Evolutionary conservation across 2,797 vertebrate genomes (phyloP).

Genomic region (Holocentrus rufus): DNA sequence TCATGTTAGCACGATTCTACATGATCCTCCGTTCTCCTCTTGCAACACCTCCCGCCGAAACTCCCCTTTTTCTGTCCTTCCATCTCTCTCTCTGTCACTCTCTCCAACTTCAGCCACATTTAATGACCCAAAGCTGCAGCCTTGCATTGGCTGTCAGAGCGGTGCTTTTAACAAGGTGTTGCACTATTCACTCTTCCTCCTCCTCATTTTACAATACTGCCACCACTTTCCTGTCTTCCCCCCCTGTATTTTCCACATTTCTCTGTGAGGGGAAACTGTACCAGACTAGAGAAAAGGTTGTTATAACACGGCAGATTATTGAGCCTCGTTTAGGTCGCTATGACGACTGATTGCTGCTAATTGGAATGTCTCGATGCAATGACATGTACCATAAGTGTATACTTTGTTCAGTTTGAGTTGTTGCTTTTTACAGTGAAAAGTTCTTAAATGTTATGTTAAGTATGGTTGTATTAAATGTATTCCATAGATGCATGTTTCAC

Average conservation of each 20-base stretch:
- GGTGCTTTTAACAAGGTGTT: constrained; percentile 71
- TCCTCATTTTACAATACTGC: constrained; percentile 51
- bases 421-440: background rate
- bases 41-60: constrained; percentile 17
- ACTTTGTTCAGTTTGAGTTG: background rate
- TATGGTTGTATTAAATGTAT: background rate
- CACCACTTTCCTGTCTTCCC: constrained; percentile 41
- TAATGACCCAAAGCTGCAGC: constrained; percentile 67
- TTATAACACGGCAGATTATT: constrained; percentile 23
- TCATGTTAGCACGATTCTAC: background rate
- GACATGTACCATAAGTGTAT: background rate
- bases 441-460: too few species aligned
- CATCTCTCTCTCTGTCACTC: constrained; percentile 28
- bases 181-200: constrained; percentile 58
- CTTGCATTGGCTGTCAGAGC: constrained; percentile 66
- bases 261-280: constrained; percentile 46
- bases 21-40: constrained; percentile 35
- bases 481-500: constrained; percentile 2
- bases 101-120: constrained; percentile 52
- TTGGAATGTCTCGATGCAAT: constrained; percentile 7
- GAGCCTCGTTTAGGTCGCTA: background rate
- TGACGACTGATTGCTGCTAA: constrained; percentile 18
- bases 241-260: constrained; percentile 46
- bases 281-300: constrained; percentile 23
- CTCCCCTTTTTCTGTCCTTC: constrained; percentile 12